Conservation (phyloP, 1,140 invertebrate genomes). For the Phymastichus coffea region DNA sequence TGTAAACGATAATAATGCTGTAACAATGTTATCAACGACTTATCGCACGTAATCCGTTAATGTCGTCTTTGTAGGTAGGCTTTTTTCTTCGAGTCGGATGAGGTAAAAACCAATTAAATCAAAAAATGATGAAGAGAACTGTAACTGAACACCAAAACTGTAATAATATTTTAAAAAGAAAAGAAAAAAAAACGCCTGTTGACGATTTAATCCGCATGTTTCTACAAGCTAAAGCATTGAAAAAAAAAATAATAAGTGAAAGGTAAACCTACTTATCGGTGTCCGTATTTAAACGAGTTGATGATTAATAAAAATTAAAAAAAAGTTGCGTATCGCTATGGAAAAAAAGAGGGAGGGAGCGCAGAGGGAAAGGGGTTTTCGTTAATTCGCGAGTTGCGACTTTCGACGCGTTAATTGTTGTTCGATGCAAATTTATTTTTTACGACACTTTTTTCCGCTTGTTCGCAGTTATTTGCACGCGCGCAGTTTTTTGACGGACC, state of each 20-base stretch:
- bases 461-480: neutral
- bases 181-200: conserved; percentile 17
- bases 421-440: conserved; percentile 22
- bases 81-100: conserved; percentile 23
- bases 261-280: conserved; percentile 5
- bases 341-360: no score
- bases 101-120: conserved; percentile 12
- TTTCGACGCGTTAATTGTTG: conserved; percentile 17
- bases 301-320: conserved; percentile 10
- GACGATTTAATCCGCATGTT: conserved; percentile 30
- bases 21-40: conserved; percentile 30
- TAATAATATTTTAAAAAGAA: conserved; percentile 44
- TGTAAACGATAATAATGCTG: conserved; percentile 30
- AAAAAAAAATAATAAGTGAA: conserved; percentile 22
- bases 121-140: conserved; percentile 43
- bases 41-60: conserved; percentile 37
- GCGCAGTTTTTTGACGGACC: neutral
- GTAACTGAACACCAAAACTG: conserved; percentile 57
- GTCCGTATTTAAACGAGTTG: conserved; percentile 4
- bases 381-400: conserved; percentile 5
- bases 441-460: conserved; percentile 19
- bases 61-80: conserved; percentile 37
- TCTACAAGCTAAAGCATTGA: no score
- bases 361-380: conserved; percentile 1
- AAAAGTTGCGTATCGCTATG: no score